A percentile compares a stretch with the other conserved stretches of the same genome.
Conservation (phyloP, 2,113 vertebrate species). For the Ammodytes dubius region DNA sequence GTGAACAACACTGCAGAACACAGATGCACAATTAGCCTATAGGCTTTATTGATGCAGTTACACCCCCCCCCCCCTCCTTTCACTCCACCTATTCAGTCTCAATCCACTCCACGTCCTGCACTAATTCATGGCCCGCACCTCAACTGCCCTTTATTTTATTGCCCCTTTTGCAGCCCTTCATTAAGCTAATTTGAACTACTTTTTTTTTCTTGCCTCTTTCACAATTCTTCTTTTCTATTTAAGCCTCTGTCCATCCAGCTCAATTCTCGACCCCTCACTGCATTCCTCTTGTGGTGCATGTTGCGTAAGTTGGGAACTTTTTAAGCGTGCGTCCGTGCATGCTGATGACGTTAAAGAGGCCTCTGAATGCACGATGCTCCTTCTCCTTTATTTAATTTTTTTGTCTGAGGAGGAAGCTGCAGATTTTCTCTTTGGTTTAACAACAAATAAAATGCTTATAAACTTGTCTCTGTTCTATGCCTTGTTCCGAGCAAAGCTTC, state of each 20-base stretch:
- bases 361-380: background rate
- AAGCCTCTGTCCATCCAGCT: slow-evolving; percentile 2
- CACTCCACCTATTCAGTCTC: slow-evolving; percentile 26
- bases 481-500: slow-evolving; percentile 40
- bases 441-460: slow-evolving; percentile 5
- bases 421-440: background rate
- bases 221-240: slow-evolving; percentile 27
- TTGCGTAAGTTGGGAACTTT: slow-evolving; percentile 49
- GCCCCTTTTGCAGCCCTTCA: slow-evolving; percentile 50
- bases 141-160: slow-evolving; percentile 53
- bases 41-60: slow-evolving; percentile 50
- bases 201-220: slow-evolving; percentile 43
- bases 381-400: background rate
- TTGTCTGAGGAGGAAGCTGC: background rate
- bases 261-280: background rate
- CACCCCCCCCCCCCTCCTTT: background rate
- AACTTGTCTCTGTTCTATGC: slow-evolving; percentile 8
- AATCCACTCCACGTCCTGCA: slow-evolving; percentile 44
- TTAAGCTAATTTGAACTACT: slow-evolving; percentile 46
- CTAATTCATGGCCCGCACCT: slow-evolving; percentile 43
- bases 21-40: slow-evolving; percentile 44
- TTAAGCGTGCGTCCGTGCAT: slow-evolving; percentile 30
- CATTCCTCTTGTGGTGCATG: slow-evolving; percentile 36
- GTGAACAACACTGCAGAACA: slow-evolving; percentile 19
- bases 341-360: slow-evolving; percentile 18